Evolutionary conservation across 2,113 vertebrate species (phyloP), one percentile per base, ranked within the genome.

Genomic region (Hippoglossus stenolepis): DNA sequence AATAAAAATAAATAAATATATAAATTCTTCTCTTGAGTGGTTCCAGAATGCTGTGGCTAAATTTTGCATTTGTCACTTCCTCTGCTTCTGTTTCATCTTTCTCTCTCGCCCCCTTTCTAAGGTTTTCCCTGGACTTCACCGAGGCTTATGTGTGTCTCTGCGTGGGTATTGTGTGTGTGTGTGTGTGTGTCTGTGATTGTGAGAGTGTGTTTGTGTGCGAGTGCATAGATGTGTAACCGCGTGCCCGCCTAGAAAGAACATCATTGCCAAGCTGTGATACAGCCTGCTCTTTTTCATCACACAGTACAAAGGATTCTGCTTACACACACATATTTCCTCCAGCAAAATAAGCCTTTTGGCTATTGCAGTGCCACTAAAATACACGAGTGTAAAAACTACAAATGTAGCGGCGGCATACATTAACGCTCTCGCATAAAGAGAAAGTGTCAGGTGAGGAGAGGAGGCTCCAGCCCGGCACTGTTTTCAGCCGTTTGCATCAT

Each of bases 401-500:
- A 85, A 68, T 74, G 85, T 65, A 69, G 82, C 12, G 24, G 45
- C 47, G 5, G 76, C 88, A 75, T 65, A 77, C 69, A 83, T 80
- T 81, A 83, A 79, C 2, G 21, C 79, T 58, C 69, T 66, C 49
- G 35, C 78, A 84, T 73, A 75, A 75, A 85, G 75, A 78, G 77
- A 71, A 63, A 70, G 73, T 70, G 80, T 90, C 85, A 89, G 87
- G 87, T 84, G 84, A 79, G 77, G 83, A 84, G 87, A 3, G 66
- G 63, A 66, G 59, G 80, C 64, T 24, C 49, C 56, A 70, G 68
- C 75, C 56, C 60, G 2, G 1, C 28, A 1, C 73, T 59, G 85
- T 92, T 93, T 93, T 84, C 92, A 90, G 35, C 61, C 7, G 87
- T 89, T 94, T 94, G 91, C 91, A 93, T 93, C 93, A 93, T 91